Base-by-base conservation (phyloP, 2,113 vertebrate species). In the Coptodon rendalli region DNA sequence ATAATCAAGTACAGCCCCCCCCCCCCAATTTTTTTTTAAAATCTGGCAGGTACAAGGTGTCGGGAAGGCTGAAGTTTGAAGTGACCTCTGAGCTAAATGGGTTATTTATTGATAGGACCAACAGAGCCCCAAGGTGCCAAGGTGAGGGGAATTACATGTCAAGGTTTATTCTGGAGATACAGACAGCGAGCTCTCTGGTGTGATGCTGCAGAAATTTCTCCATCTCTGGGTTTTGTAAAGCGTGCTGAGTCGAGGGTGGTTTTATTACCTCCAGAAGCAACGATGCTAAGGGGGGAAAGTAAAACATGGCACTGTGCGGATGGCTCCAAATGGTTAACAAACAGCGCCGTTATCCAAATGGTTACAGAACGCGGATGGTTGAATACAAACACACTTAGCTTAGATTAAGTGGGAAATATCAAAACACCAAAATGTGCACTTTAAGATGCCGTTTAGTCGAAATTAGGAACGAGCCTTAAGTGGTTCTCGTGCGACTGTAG, bases 131-230 rank as follows among this genome's bases (percentile, higher is more conserved):
- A 86, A 90, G 87, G 80, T 76, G 86, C 81, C 87, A 63, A 81
- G 89, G 81, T 89, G 89, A 93, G 83, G 83, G 87, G 86, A 95
- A 95, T 94, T 89, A 93, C 92, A 93, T 83, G 95, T 93, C 93
- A 93, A 83, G 84, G 90, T 83, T 80, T 82, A 93, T 94, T 93
- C 92, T 84, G 83, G 54, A 80, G 76, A 82, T 85, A 61, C 68
- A 82, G 90, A 82, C 87, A 83, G 87, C 53, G 78, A 87, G 87
- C 34, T 13, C 82, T 85, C 87, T 56, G 90, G 71, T 87, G 91
- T 81, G 91, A 87, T 91, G 48, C 56, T 16, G 80, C 80, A 89
- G 84, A 89, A 82, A 89, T 89, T 40, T 83, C 84, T 86, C 66
- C 76, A 45, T 87, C 81, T 86, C 59, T 48, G 81, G 80, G 40